Evolutionary conservation across 2,113 vertebrate genomes (phyloP).

Genomic region (Barbus barbus): DNA sequence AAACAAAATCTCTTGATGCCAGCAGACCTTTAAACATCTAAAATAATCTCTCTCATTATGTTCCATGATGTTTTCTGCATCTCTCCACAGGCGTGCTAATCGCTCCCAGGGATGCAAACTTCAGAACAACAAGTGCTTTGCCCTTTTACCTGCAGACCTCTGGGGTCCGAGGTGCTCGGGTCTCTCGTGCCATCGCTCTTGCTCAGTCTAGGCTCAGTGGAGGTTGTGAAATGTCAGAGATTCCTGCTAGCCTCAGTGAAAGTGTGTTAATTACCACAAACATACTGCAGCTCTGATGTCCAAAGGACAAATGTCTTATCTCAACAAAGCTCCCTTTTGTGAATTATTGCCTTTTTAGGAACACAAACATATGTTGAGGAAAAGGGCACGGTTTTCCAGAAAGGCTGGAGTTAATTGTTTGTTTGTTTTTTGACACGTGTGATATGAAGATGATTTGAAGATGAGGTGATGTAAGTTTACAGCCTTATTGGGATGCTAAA

Average conservation of each 20-base stretch:
- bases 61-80: conserved; percentile 34
- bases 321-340: neutral
- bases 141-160: conserved; percentile 65
- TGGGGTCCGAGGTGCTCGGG: neutral
- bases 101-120: conserved; percentile 57
- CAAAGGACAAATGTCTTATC: conserved; percentile 33
- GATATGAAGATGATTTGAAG: neutral
- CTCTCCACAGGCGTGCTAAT: conserved; percentile 61
- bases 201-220: conserved; percentile 38
- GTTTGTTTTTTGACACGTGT: neutral
- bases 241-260: conserved; percentile 44
- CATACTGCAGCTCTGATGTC: neutral
- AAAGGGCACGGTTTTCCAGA: neutral
- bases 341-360: neutral
- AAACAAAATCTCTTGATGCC: conserved; percentile 21
- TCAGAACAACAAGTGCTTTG: conserved; percentile 59
- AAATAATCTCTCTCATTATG: neutral
- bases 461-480: neutral
- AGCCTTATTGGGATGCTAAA: neutral
- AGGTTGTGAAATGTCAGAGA: conserved; percentile 55
- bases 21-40: conserved; percentile 9
- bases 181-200: neutral
- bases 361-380: conserved; percentile 8
- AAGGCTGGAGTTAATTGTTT: neutral
- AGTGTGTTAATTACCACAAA: conserved; percentile 44